These are phyloP conservation scores for Drosophila siamana DNA, from an alignment of 2,888 invertebrate genomes.

Conservation along the genomic window DNA sequence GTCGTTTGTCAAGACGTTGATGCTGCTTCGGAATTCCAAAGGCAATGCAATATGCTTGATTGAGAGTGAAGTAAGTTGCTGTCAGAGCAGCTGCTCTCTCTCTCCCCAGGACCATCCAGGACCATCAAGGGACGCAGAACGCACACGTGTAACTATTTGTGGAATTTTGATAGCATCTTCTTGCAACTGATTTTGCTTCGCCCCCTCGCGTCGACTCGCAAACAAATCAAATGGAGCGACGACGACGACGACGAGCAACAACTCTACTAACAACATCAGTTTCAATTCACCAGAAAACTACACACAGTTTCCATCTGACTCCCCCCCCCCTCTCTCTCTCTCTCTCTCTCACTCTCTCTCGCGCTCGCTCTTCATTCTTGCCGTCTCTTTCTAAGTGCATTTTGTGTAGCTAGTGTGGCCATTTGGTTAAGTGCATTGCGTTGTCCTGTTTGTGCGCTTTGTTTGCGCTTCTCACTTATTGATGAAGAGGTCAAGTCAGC, in stretches of 20 bases:
- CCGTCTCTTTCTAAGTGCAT: not conserved
- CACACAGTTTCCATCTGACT: not conserved
- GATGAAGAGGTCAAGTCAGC: conserved; percentile 24
- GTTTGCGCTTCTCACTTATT: conserved; percentile 26
- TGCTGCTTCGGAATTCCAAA: conserved; percentile 33
- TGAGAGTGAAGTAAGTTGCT: conserved; percentile 50
- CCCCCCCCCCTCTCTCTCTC: not conserved
- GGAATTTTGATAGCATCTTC: conserved; percentile 70
- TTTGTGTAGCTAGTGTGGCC: conserved; percentile 2
- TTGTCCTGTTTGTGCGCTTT: conserved; percentile 33
- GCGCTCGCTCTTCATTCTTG: not conserved
- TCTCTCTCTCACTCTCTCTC: not conserved
- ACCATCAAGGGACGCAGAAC: conserved; percentile 4
- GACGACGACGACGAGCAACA: not conserved
- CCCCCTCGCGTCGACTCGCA: not conserved
- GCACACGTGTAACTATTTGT: conserved; percentile 65
- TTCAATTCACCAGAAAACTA: not conserved
- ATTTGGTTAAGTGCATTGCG: conserved; percentile 55
- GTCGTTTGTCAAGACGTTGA: conserved; percentile 44
- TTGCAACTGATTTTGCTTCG: conserved; percentile 71
- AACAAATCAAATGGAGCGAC: conserved; percentile 24
- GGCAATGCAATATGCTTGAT: conserved; percentile 69
- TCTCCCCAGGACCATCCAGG: too few relatives aligned
- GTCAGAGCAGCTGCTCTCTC: conserved; percentile 1
- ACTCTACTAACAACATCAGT: conserved; percentile 10